Base-by-base conservation (phyloP, 2,888 invertebrate genomes). In the Rhamnusium bicolor region DNA sequence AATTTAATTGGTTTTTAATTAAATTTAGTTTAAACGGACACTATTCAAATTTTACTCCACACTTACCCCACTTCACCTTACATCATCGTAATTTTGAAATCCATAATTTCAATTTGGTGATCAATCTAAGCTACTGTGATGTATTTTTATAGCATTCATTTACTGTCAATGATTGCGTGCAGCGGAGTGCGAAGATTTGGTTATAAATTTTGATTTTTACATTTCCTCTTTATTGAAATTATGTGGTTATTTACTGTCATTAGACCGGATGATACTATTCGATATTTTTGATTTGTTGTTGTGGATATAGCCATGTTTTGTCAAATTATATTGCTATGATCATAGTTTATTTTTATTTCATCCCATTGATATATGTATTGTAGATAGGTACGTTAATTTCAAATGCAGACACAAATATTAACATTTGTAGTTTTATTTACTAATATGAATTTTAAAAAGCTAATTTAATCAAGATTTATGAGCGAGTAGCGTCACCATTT, bases 201-300 rank as follows among this genome's bases (percentile, higher is more conserved):
- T 74, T 78, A 82, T 83, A 84, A 85, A 84, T 84, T 80, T 81
- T 77, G 79, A 82, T 84, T 84, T 84, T 84, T 84, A 78, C 79
- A 80, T 83, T 84, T 83, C 83, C 83, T 83, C 83, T 84, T 81
- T 80, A 82, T 82, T 81, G 81, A 82, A 81, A 82, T 81, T 81
- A 81, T 73, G 79, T 73, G 82, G 80, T 81, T 82, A 82, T 82
- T 82, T 81, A 82, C 80, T 80, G 76, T 79, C 79, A 80, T 76
- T 79, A 80, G 72, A 77, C 81, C 81, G 82, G 81, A 82, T 82
- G 77, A 78, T 75, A 51, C 56, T 54, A 54, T 76, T 76, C 73
- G 76, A 75, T 74, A 69, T 75, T 76, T 74, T 75, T 78, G 78
- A 78, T 78, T 78, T 78, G 76, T 78, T 54, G 72, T 60, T 66